These are phyloP conservation scores for Panzeria rudis DNA, from an alignment of 2,888 invertebrate species.

Conservation along the genomic window DNA sequence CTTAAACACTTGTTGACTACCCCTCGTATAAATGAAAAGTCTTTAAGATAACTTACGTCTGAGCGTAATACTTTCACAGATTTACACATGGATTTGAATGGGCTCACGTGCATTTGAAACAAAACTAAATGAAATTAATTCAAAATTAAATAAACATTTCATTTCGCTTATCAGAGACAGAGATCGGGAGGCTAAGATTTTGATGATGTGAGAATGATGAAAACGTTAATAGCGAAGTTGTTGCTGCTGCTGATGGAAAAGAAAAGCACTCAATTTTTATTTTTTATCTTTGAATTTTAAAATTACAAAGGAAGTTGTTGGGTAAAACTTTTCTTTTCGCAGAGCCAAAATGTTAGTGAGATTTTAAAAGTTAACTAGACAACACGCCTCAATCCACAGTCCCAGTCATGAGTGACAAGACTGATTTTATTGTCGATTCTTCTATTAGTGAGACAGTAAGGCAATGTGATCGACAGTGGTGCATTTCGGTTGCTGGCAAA, in stretches of 20 bases:
- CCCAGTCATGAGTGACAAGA: neutral
- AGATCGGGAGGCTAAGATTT: slow-evolving; percentile 33
- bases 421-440: neutral
- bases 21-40: neutral
- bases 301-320: slow-evolving; percentile 31
- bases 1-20: too few relatives aligned
- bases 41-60: slow-evolving; percentile 47
- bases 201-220: slow-evolving; percentile 35
- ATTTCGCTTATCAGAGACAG: slow-evolving; percentile 40
- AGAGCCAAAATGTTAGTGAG: slow-evolving; percentile 54
- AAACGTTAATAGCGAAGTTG: slow-evolving; percentile 14
- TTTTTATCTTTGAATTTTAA: slow-evolving; percentile 8
- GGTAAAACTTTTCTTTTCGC: slow-evolving; percentile 59
- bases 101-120: slow-evolving; percentile 58
- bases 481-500: neutral
- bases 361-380: slow-evolving; percentile 54
- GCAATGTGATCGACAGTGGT: neutral
- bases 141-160: slow-evolving; percentile 56
- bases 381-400: slow-evolving; percentile 29
- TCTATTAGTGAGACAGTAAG: neutral
- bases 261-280: slow-evolving; percentile 62
- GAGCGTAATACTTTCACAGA: slow-evolving; percentile 64
- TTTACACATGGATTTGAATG: slow-evolving; percentile 40
- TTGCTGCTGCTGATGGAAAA: neutral
- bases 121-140: slow-evolving; percentile 24